Conservation (phyloP, 2,888 invertebrate species). For the Hydrotaea diabolus region DNA sequence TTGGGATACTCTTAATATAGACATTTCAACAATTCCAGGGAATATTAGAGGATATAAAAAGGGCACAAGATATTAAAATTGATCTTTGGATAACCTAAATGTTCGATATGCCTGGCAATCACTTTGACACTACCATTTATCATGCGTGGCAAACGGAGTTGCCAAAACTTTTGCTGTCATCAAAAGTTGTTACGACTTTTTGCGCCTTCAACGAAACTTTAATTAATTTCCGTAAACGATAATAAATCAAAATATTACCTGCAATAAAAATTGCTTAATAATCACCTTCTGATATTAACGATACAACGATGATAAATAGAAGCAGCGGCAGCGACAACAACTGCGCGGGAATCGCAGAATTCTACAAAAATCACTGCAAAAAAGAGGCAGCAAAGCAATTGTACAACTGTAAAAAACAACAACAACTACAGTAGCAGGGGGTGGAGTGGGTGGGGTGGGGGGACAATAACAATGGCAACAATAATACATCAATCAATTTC, state of each 20-base stretch:
- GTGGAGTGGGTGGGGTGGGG: too few relatives aligned
- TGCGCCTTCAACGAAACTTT: background rate
- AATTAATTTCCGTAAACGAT: constrained; percentile 53
- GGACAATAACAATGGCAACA: constrained; percentile 35
- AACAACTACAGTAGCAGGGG: too few relatives aligned
- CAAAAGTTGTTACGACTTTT: too few relatives aligned
- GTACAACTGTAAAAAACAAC: background rate
- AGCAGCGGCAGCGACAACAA: constrained; percentile 11
- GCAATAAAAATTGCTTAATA: constrained; percentile 58
- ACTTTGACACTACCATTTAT: too few relatives aligned
- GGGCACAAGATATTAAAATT: too few relatives aligned
- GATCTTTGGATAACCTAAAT: too few relatives aligned
- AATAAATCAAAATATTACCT: constrained; percentile 39
- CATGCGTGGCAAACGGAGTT: too few relatives aligned
- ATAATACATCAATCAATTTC: constrained; percentile 65
- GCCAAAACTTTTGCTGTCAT: too few relatives aligned
- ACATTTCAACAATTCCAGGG: too few relatives aligned
- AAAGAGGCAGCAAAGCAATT: background rate
- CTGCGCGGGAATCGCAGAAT: background rate
- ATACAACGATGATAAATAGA: constrained; percentile 23
- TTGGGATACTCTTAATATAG: too few relatives aligned
- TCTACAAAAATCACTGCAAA: constrained; percentile 20
- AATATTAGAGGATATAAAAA: too few relatives aligned
- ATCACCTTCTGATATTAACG: constrained; percentile 42
- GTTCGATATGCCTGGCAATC: too few relatives aligned